Conservation (phyloP, 1,140 invertebrate genomes). For the Contarinia nasturtii region DNA sequence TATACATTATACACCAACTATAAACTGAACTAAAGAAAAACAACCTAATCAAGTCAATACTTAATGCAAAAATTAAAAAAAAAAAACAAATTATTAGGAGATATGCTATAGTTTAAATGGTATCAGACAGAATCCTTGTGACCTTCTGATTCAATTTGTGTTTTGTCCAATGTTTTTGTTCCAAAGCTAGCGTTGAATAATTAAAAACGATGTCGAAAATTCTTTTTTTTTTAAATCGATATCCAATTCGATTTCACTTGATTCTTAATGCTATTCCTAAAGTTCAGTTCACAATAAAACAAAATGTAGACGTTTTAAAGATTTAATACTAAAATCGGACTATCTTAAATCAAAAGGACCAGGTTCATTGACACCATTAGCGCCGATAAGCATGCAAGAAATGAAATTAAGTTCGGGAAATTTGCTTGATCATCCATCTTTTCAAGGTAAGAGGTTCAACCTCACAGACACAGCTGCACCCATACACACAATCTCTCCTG, state of each 20-base stretch:
- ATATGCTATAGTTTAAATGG: background rate
- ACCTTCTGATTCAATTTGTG: too few relatives aligned
- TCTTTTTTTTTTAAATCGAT: too few relatives aligned
- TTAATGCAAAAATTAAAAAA: background rate
- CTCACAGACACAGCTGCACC: background rate
- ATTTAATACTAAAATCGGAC: conserved; percentile 4
- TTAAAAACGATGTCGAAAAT: too few relatives aligned
- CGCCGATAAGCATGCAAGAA: conserved; percentile 61
- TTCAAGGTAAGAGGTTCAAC: conserved; percentile 30
- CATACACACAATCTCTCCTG: too few relatives aligned
- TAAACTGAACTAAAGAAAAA: too few relatives aligned
- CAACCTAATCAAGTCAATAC: too few relatives aligned
- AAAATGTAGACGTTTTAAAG: background rate
- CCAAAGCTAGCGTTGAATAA: too few relatives aligned
- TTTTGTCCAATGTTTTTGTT: too few relatives aligned
- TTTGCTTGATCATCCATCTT: conserved; percentile 43
- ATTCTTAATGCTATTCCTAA: background rate
- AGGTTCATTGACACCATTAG: conserved; percentile 50
- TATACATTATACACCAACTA: too few relatives aligned
- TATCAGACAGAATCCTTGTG: too few relatives aligned
- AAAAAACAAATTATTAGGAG: background rate
- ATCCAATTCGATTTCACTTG: too few relatives aligned
- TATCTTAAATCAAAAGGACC: conserved; percentile 24
- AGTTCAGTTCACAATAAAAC: background rate
- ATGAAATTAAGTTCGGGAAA: conserved; percentile 39